phyloP scores from a whole-genome alignment of 2,888 invertebrate species.

The Drosophila barbarae region DNA sequence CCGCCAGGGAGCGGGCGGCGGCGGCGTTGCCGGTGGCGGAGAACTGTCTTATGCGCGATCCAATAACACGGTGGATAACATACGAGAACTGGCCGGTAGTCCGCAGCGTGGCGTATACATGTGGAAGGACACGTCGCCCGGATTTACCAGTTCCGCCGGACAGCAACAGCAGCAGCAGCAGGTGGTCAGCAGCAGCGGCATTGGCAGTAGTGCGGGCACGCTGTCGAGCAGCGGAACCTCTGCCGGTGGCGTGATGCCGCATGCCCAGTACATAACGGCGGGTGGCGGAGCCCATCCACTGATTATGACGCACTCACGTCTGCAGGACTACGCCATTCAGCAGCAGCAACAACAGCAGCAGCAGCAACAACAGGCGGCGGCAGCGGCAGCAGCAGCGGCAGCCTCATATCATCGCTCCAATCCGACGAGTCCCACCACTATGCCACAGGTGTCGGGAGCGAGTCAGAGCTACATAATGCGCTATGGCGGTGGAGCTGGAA shows the following conservation, averaged over 20 bases:
- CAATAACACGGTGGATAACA: conserved; percentile 91
- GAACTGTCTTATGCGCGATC: conserved; percentile 84
- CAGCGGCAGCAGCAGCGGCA: conserved; percentile 62
- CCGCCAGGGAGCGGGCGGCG: conserved; percentile 81
- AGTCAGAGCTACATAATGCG: conserved; percentile 76
- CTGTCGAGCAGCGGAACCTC: conserved; percentile 70
- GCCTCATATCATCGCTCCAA: conserved; percentile 84
- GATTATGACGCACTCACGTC: conserved; percentile 76
- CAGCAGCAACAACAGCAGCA: conserved; percentile 77
- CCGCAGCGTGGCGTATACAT: conserved; percentile 90
- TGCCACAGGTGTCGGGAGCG: conserved; percentile 76
- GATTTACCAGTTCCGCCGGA: conserved; percentile 78
- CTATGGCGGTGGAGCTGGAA: conserved; percentile 55
- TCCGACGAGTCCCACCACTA: conserved; percentile 86
- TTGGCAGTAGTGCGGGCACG: conserved; percentile 78
- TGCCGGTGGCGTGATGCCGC: conserved; percentile 61
- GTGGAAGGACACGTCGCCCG: conserved; percentile 89
- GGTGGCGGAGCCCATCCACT: conserved; percentile 75
- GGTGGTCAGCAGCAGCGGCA: conserved; percentile 55
- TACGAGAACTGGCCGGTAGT: conserved; percentile 92
- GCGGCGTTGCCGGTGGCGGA: conserved; percentile 67
- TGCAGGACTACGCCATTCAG: conserved; percentile 72
- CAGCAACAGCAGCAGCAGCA: conserved; percentile 52
- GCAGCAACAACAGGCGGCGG: conserved; percentile 30
- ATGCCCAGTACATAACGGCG: conserved; percentile 74